Evolutionary conservation across 1,140 invertebrate genomes (phyloP).

Genomic region (Ostrea edulis): DNA sequence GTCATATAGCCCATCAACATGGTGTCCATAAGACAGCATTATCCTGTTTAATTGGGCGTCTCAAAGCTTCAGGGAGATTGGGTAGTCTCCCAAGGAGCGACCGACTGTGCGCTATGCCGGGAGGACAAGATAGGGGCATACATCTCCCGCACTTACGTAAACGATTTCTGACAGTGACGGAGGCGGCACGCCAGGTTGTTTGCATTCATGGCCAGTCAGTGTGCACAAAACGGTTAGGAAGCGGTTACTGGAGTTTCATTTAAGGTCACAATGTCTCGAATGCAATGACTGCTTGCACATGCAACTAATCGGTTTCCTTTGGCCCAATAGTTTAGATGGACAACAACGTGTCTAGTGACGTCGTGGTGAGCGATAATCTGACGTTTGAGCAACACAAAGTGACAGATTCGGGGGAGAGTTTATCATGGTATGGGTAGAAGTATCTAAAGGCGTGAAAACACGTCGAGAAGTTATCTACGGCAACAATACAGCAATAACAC

Average conservation of each 20-base stretch:
- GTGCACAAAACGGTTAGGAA: no score
- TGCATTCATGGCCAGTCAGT: no score
- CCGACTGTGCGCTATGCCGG: no score
- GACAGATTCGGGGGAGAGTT: no score
- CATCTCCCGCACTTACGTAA: no score
- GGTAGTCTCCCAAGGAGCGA: background rate
- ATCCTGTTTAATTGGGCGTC: background rate
- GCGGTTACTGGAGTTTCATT: no score
- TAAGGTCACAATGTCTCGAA: no score
- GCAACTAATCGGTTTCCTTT: background rate
- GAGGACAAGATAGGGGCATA: no score
- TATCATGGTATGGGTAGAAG: no score
- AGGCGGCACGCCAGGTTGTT: no score
- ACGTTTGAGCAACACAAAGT: background rate
- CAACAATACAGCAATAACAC: background rate
- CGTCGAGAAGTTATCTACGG: background rate
- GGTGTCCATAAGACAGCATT: background rate
- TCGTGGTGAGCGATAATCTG: background rate
- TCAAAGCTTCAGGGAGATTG: background rate
- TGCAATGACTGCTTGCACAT: background rate
- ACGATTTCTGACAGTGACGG: no score
- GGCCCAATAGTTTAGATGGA: background rate
- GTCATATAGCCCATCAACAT: background rate
- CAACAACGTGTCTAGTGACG: background rate
- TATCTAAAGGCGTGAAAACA: no score